Base-by-base conservation (phyloP, 2,113 vertebrate genomes). In the Takifugu bimaculatus region DNA sequence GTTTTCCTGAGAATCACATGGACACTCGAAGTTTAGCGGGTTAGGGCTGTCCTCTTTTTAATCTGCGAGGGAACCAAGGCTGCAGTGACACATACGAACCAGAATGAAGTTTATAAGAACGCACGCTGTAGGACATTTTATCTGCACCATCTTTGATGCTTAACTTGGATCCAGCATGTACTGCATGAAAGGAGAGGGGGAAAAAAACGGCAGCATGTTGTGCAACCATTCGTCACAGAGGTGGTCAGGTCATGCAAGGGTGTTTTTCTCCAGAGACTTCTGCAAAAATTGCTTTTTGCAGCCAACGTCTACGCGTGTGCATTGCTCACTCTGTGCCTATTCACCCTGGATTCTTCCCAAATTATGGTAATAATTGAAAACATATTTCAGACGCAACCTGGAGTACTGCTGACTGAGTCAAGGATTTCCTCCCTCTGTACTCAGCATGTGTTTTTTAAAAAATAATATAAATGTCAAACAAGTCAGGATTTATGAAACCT, bases 401-500 rank as follows among this genome's bases (percentile, higher is more conserved):
- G 4, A 55, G 54, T 65, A 45, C 44, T 43, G 29, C 55, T 42
- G 54, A 52, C 52, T 58, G 35, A 65, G 57, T 63, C 44, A 45
- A 68, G 57, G 9, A 11, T 39, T 39, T 39, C 64, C 26, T 74
- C 57, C 49, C 29, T 65, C 47, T 65, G 57, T 49, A 44, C 58
- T 25, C 26, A 56, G 52, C 29, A 35, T 52, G 70, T 32, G 72
- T 79, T 77, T 67, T 28, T 73, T 75, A 51, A 55, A 74, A 81
- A 74, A 65, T 67, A 73, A 74, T 73, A 67, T 72, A 77, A 84
- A 82, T 15, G 83, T 85, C 75, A 90, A 90, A 90, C 88, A 88
- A 92, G 83, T 86, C 88, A 84, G 81, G 88, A 87, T 85, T 89
- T 74, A 78, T 80, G 74, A 78, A 65, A 65, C 74, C 70, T 82